A percentile compares a stretch with the other conserved stretches of the same genome.
These are phyloP conservation scores for Ectobius pallidus DNA, from an alignment of 2,888 invertebrate species.

Conservation along the genomic window DNA sequence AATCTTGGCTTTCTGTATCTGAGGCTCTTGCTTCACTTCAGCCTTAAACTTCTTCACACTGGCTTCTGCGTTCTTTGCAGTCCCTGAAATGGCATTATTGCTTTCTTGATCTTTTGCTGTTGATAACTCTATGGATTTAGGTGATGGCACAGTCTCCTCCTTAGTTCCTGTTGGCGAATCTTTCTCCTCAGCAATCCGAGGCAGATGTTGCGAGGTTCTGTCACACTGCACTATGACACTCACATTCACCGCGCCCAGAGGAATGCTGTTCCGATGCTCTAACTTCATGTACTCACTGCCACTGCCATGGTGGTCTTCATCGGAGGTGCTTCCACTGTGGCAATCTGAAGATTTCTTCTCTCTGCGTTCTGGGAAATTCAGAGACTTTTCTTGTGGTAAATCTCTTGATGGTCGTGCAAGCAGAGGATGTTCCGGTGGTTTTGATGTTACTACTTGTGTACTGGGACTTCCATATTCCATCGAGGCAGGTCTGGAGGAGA, in stretches of 20 bases:
- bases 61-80: background rate
- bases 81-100: background rate
- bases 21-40: background rate
- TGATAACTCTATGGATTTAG: background rate
- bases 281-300: conserved; percentile 27
- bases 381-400: conserved; percentile 30
- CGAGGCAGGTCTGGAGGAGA: conserved; percentile 41
- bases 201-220: conserved; percentile 59
- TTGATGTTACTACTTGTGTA: conserved; percentile 36
- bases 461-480: conserved; percentile 47
- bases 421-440: conserved; percentile 46
- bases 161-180: conserved; percentile 73
- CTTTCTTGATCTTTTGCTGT: background rate
- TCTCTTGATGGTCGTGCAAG: conserved; percentile 33
- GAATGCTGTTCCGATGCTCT: conserved; percentile 13
- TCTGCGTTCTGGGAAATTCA: conserved; percentile 34
- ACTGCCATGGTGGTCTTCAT: conserved; percentile 14
- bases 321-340: conserved; percentile 1
- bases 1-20: conserved; percentile 10
- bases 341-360: conserved; percentile 26
- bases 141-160: conserved; percentile 46
- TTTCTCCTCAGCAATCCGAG: conserved; percentile 87
- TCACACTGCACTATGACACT: conserved; percentile 53
- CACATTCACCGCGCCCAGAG: conserved; percentile 18
- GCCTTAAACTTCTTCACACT: background rate